phyloP scores from a whole-genome alignment of 2,888 invertebrate species.

The Bombylius discolor region DNA sequence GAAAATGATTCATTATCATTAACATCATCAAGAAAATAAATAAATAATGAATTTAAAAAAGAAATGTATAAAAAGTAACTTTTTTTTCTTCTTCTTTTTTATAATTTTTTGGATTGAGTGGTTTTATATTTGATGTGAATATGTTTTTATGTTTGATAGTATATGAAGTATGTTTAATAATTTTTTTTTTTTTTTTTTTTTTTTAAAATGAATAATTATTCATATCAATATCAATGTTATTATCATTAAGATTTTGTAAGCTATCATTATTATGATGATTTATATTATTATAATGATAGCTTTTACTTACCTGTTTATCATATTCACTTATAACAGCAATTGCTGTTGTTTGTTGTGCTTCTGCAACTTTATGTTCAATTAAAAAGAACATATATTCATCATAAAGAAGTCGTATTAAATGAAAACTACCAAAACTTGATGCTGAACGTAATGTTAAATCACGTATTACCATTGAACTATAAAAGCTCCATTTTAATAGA shows the following conservation, averaged over 20 bases:
- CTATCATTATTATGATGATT: neutral
- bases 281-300: neutral
- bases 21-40: too few species aligned
- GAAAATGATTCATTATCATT: neutral
- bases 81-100: too few species aligned
- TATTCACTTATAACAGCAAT: conserved; percentile 80
- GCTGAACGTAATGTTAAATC: conserved; percentile 93
- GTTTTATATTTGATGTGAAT: neutral
- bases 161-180: neutral
- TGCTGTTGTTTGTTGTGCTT: conserved; percentile 78
- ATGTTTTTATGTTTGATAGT: neutral
- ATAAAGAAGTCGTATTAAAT: conserved; percentile 90
- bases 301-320: conserved; percentile 27
- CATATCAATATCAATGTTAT: too few species aligned
- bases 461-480: conserved; percentile 94
- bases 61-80: too few species aligned
- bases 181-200: neutral
- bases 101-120: too few species aligned
- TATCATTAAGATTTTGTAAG: too few species aligned
- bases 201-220: neutral
- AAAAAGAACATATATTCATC: conserved; percentile 99
- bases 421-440: conserved; percentile 97
- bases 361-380: conserved; percentile 92
- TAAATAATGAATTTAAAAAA: too few species aligned
- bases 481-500: conserved; percentile 97